A percentile compares a stretch with the other conserved stretches of the same genome.
Conservation (phyloP, 2,113 vertebrate species). For the Notothenia coriiceps region DNA sequence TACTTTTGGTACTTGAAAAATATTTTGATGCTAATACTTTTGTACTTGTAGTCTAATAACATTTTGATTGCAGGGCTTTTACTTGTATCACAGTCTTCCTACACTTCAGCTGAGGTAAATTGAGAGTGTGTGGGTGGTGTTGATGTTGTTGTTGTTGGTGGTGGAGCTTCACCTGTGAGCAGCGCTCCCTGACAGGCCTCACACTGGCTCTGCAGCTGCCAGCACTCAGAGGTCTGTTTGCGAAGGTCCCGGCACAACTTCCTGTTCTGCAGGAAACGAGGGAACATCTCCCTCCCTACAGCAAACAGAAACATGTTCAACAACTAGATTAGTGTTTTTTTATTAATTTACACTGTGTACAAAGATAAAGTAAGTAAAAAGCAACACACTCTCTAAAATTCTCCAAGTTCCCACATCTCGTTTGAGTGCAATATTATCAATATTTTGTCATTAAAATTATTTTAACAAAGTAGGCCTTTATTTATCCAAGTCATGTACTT, state of each 20-base stretch:
- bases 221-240: constrained; percentile 89
- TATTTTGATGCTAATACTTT: too few species aligned
- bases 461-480: too few species aligned
- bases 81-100: too few species aligned
- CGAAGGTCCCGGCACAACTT: constrained; percentile 83
- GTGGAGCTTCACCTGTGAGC: constrained; percentile 84
- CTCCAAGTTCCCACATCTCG: not conserved
- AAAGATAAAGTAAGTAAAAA: not conserved
- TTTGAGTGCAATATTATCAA: not conserved
- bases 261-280: constrained; percentile 72
- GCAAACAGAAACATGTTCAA: constrained; percentile 32
- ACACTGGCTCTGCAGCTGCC: constrained; percentile 88
- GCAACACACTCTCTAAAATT: not conserved
- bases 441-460: too few species aligned
- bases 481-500: too few species aligned
- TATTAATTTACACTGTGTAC: not conserved
- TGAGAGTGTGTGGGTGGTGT: not conserved
- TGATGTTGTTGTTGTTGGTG: not conserved
- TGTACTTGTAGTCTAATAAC: too few species aligned
- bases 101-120: not conserved
- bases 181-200: constrained; percentile 88
- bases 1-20: too few species aligned
- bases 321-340: not conserved
- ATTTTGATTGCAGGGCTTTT: too few species aligned
- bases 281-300: constrained; percentile 62